Conservation (phyloP, 2,888 invertebrate genomes). For the Rhynchonema sp. region DNA sequence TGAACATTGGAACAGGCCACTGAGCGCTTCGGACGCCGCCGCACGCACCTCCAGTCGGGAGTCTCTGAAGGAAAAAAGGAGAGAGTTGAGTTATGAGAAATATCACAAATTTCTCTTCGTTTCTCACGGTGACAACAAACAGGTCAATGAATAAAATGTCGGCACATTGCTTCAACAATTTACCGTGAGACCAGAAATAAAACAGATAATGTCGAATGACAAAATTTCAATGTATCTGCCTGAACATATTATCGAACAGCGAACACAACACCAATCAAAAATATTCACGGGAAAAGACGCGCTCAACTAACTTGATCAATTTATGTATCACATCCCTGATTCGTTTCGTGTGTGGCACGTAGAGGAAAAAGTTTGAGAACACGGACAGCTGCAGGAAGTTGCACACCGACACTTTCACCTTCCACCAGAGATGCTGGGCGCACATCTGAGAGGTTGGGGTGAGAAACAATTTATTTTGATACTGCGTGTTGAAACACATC, state of each 20-base stretch:
- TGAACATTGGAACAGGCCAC: constrained; percentile 65
- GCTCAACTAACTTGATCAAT: not conserved
- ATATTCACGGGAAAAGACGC: not conserved
- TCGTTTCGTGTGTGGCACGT: constrained; percentile 1
- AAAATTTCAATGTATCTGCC: no score
- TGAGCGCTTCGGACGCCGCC: constrained; percentile 57
- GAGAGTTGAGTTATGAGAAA: not conserved
- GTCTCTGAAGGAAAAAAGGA: constrained; percentile 7
- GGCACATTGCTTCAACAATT: no score
- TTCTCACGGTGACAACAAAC: no score
- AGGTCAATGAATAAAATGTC: no score
- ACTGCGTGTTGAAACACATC: no score
- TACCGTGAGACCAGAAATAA: no score
- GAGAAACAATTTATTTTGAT: no score
- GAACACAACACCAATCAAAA: no score
- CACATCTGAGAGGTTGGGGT: not conserved
- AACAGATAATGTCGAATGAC: no score
- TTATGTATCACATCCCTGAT: not conserved
- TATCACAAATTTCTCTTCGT: no score
- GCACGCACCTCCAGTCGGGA: constrained; percentile 45
- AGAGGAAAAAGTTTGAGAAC: constrained; percentile 37
- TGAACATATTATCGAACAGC: no score
- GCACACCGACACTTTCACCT: constrained; percentile 34
- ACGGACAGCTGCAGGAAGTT: constrained; percentile 36
- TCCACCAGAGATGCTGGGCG: constrained; percentile 31